Evolutionary conservation across 2,113 vertebrate genomes (phyloP).

Genomic region (Trichomycterus rosablanca): DNA sequence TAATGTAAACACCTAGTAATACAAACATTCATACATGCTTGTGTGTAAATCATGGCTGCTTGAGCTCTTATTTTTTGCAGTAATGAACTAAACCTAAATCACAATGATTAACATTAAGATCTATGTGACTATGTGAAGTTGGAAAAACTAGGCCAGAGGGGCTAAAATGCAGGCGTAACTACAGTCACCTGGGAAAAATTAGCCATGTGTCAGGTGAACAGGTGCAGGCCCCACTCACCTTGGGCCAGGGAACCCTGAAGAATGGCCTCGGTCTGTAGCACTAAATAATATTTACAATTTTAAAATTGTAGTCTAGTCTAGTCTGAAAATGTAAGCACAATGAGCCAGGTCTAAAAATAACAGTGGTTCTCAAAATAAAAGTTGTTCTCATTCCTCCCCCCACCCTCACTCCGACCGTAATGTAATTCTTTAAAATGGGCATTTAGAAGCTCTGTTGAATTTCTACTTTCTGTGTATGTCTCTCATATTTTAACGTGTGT

Average conservation of each 20-base stretch:
- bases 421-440: conserved; percentile 22
- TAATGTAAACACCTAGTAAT: too few species aligned
- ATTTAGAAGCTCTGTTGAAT: conserved; percentile 34
- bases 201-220: conserved; percentile 34
- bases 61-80: too few species aligned
- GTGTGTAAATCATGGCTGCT: too few species aligned
- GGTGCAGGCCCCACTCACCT: conserved; percentile 41
- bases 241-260: conserved; percentile 41
- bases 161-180: conserved; percentile 33
- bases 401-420: too few species aligned
- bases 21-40: too few species aligned
- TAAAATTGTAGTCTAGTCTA: conserved; percentile 1
- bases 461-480: conserved; percentile 38
- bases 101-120: conserved; percentile 9
- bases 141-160: conserved; percentile 26
- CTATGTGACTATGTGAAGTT: conserved; percentile 24
- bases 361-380: too few species aligned
- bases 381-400: too few species aligned
- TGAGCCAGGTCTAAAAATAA: background rate
- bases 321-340: conserved; percentile 8
- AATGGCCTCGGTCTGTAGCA: conserved; percentile 24
- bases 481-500: conserved; percentile 44
- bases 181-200: conserved; percentile 40
- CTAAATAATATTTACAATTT: background rate
- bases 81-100: too few species aligned